Evolutionary conservation across 2,888 invertebrate genomes (phyloP).

Genomic region (Zhuqinia jingwanae): DNA sequence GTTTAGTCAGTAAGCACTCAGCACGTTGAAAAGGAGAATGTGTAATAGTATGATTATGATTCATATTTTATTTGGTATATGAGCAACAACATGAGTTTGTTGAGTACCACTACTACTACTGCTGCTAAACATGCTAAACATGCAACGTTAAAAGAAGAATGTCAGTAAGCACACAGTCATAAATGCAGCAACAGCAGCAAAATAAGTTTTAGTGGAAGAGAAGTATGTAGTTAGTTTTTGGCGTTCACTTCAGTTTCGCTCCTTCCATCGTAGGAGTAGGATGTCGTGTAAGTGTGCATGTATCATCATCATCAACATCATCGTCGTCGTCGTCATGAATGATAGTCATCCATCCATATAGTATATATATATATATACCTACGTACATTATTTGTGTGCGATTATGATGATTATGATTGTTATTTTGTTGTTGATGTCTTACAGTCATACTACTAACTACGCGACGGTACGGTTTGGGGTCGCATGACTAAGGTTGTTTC

Average conservation of each 20-base stretch:
- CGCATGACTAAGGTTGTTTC: constrained; percentile 67
- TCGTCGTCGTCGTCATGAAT: constrained; percentile 8
- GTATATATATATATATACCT: constrained; percentile 11
- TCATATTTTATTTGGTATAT: constrained; percentile 19
- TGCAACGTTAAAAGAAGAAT: no score
- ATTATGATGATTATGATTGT: constrained; percentile 32
- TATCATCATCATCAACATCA: neutral
- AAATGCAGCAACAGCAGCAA: constrained; percentile 48
- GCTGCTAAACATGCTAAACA: neutral
- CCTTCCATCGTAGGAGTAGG: constrained; percentile 60
- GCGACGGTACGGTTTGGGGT: constrained; percentile 63
- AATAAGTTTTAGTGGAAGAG: neutral
- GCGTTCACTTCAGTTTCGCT: constrained; percentile 53
- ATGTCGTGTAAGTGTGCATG: no score
- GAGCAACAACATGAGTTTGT: neutral
- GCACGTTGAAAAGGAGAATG: no score
- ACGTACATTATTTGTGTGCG: no score
- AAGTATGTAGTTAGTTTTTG: neutral
- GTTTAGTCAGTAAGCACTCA: no score
- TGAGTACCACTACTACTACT: neutral
- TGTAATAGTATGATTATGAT: no score
- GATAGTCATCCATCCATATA: constrained; percentile 19
- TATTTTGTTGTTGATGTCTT: constrained; percentile 53
- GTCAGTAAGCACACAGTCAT: no score
- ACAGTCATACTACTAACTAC: no score